Evolutionary conservation across 2,888 invertebrate species (phyloP).

Genomic region (Pammene fasciana): DNA sequence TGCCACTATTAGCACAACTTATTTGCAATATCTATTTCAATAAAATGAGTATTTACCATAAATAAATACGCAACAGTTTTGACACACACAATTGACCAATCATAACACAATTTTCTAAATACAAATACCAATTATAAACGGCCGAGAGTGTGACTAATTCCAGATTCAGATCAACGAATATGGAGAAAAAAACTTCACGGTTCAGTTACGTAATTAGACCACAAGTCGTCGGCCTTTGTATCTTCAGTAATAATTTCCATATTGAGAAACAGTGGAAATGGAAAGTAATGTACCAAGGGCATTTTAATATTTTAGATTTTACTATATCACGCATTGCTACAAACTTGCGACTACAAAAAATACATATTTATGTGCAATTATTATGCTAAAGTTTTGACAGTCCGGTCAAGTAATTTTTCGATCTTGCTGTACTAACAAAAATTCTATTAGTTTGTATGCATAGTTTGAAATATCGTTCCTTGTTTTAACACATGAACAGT

Average conservation of each 20-base stretch:
- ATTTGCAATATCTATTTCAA: background rate
- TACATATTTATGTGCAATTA: too few species aligned
- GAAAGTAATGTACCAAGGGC: slow-evolving; percentile 2
- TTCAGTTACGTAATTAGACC: slow-evolving; percentile 16
- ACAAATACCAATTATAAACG: slow-evolving; percentile 17
- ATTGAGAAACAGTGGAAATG: background rate
- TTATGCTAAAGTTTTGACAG: too few species aligned
- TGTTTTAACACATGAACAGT: too few species aligned
- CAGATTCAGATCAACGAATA: slow-evolving; percentile 29
- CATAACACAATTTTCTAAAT: slow-evolving; percentile 15
- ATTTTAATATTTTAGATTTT: background rate
- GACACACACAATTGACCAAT: slow-evolving; percentile 9
- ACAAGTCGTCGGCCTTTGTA: slow-evolving; percentile 8
- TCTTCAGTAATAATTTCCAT: background rate
- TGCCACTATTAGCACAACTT: too few species aligned
- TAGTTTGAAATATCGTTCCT: too few species aligned
- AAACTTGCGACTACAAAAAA: too few species aligned
- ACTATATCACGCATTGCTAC: too few species aligned
- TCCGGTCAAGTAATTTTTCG: too few species aligned
- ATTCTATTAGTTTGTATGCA: too few species aligned
- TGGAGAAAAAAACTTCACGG: slow-evolving; percentile 38
- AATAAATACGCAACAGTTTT: slow-evolving; percentile 14
- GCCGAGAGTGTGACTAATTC: slow-evolving; percentile 30
- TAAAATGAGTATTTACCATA: background rate
- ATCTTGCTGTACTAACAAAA: too few species aligned